Conservation (phyloP, 2,797 vertebrate genomes). For the Galago senegalensis region DNA sequence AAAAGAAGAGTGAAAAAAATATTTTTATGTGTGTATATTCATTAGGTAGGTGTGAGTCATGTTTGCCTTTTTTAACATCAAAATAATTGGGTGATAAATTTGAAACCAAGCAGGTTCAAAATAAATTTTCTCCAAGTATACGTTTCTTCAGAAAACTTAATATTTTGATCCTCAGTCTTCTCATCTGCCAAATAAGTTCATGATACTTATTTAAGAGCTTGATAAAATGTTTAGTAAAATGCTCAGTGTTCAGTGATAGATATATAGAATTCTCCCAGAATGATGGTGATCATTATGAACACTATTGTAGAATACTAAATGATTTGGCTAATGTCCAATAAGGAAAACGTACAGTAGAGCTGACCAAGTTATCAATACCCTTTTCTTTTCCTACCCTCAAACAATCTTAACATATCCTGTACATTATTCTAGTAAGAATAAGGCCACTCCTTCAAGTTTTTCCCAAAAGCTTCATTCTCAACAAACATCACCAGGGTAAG, state of each 20-base stretch:
- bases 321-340: background rate
- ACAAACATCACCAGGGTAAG: slow-evolving; percentile 70
- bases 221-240: background rate
- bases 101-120: background rate
- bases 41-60: background rate
- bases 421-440: slow-evolving; percentile 30
- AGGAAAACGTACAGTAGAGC: background rate
- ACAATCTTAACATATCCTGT: slow-evolving; percentile 67
- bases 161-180: background rate
- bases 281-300: background rate
- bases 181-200: background rate
- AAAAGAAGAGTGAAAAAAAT: background rate
- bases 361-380: background rate
- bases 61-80: background rate
- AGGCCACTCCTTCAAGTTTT: slow-evolving; percentile 73
- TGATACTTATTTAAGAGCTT: background rate
- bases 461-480: slow-evolving; percentile 82
- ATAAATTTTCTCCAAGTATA: background rate
- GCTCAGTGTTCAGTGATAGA: background rate
- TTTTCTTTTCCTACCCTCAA: slow-evolving; percentile 68
- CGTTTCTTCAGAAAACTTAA: background rate
- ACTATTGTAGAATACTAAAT: background rate
- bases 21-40: background rate
- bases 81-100: background rate
- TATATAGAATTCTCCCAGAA: background rate